Evolutionary conservation across 2,888 invertebrate species (phyloP).

Genomic region (Ectropis crepuscularia): DNA sequence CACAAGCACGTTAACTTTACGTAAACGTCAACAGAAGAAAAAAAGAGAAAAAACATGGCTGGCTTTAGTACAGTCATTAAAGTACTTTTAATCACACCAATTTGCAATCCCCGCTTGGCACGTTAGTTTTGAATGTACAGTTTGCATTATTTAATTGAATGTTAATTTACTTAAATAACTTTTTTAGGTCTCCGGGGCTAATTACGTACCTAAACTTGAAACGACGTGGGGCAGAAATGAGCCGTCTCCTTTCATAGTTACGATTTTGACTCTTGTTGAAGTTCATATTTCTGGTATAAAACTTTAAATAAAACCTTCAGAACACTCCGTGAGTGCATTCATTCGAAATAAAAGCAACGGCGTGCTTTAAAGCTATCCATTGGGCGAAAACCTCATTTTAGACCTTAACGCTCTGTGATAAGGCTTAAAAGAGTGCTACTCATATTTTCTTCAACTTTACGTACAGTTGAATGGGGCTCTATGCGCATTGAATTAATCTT

Average conservation of each 20-base stretch:
- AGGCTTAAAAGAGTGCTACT: slow-evolving; percentile 1
- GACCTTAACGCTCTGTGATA: slow-evolving; percentile 4
- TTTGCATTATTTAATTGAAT: too few species aligned
- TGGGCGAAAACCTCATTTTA: slow-evolving; percentile 1
- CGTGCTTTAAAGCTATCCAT: slow-evolving; percentile 34
- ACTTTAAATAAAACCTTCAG: slow-evolving; percentile 42
- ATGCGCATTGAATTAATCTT: slow-evolving; percentile 53
- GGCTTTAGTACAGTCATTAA: too few species aligned
- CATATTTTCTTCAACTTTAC: slow-evolving; percentile 42
- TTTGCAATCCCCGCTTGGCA: too few species aligned
- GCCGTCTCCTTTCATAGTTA: background rate
- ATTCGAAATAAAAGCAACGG: slow-evolving; percentile 51
- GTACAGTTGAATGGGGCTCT: slow-evolving; percentile 46
- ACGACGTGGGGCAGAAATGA: too few species aligned
- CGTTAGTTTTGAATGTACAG: too few species aligned
- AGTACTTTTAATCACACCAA: too few species aligned
- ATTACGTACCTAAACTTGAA: too few species aligned
- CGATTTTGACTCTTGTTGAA: background rate
- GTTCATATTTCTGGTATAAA: slow-evolving; percentile 27
- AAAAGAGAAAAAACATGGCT: too few species aligned
- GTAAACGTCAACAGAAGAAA: too few species aligned
- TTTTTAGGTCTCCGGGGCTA: too few species aligned
- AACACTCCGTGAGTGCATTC: slow-evolving; percentile 43
- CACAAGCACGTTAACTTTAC: too few species aligned
- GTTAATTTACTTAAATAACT: too few species aligned